Percentiles rank a stretch among this genome's conserved stretches.
These are phyloP conservation scores for Phoenicopterus ruber DNA, from an alignment of 2,113 vertebrate genomes.

Conservation along the genomic window DNA sequence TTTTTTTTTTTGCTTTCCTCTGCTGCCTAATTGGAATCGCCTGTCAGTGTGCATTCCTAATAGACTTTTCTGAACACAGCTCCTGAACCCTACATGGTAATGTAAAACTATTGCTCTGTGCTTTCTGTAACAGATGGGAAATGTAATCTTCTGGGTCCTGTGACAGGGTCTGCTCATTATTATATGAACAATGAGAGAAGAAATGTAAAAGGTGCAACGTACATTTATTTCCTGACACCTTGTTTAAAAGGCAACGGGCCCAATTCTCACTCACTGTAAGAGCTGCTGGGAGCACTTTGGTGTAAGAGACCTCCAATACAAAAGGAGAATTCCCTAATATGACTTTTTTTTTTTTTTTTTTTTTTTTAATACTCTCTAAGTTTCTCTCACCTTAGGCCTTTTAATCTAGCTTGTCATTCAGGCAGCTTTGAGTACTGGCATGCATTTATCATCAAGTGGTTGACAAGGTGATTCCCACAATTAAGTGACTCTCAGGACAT, in stretches of 20 bases:
- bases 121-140: conserved; percentile 32
- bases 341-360: not conserved
- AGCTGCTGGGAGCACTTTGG: not conserved
- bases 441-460: not conserved
- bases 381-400: not conserved
- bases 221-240: not conserved
- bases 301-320: not conserved
- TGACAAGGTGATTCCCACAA: not conserved
- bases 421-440: not conserved
- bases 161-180: conserved; percentile 33
- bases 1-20: not conserved
- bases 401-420: not conserved
- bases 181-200: conserved; percentile 39
- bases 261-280: not conserved
- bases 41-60: conserved; percentile 28
- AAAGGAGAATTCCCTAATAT: not conserved
- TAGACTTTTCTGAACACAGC: conserved; percentile 30
- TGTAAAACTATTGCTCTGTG: conserved; percentile 38
- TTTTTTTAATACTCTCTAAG: not conserved
- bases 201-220: not conserved
- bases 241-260: not conserved
- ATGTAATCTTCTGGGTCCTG: conserved; percentile 43
- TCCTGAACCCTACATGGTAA: conserved; percentile 30
- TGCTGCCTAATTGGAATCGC: conserved; percentile 32
- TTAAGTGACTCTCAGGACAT: not conserved